A percentile compares a stretch with the other conserved stretches of the same genome.
Conservation (phyloP, 2,113 vertebrate species). For the Notothenia coriiceps region DNA sequence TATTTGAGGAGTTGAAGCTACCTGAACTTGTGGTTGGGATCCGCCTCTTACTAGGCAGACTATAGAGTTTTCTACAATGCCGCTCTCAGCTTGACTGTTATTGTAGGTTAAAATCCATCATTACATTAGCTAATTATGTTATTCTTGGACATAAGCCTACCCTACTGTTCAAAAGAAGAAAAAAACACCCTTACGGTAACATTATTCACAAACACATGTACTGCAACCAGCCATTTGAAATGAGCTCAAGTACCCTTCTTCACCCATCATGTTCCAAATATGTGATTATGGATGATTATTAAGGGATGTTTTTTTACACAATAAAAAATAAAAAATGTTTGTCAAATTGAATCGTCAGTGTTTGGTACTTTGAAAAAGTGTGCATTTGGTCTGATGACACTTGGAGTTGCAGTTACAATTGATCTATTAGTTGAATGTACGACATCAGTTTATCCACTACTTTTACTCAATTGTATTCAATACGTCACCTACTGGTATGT, state of each 20-base stretch:
- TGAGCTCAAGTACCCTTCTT: background rate
- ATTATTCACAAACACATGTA: constrained; percentile 13
- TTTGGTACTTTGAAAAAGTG: background rate
- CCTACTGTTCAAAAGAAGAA: constrained; percentile 6
- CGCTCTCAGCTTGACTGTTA: constrained; percentile 34
- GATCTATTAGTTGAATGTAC: background rate
- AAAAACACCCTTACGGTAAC: constrained; percentile 4
- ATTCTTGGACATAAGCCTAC: background rate
- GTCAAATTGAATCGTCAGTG: background rate
- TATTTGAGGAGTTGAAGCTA: constrained; percentile 76
- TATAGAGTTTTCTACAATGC: constrained; percentile 50
- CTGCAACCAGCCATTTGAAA: background rate
- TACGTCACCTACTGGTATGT: too few relatives aligned
- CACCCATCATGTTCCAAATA: background rate
- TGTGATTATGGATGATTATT: background rate
- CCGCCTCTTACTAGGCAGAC: constrained; percentile 52
- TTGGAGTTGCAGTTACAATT: background rate
- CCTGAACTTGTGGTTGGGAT: constrained; percentile 54
- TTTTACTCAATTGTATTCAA: too few relatives aligned
- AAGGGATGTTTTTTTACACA: background rate
- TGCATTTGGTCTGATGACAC: background rate
- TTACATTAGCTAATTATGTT: constrained; percentile 34
- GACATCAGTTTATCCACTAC: too few relatives aligned
- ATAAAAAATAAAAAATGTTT: background rate
- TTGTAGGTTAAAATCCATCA: constrained; percentile 20